A percentile compares a stretch with the other conserved stretches of the same genome.
These are phyloP conservation scores for Drosophila paracracens DNA, from an alignment of 2,888 invertebrate species.

Conservation along the genomic window DNA sequence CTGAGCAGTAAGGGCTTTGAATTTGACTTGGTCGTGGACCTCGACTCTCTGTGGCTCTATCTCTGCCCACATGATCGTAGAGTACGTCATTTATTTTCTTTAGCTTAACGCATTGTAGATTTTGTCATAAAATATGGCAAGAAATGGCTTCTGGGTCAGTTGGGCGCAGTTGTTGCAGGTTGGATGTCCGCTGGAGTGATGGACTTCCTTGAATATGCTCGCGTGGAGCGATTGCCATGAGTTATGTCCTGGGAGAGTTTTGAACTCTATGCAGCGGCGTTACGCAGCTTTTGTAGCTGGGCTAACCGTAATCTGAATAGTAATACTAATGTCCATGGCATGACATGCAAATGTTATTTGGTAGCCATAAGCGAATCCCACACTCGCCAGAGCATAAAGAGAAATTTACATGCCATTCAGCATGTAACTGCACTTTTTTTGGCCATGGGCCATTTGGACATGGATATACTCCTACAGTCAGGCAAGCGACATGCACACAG, in stretches of 20 bases:
- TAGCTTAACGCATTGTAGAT: constrained; percentile 43
- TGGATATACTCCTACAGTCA: constrained; percentile 58
- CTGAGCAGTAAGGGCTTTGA: constrained; percentile 15
- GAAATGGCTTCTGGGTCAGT: constrained; percentile 76
- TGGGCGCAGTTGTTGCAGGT: constrained; percentile 71
- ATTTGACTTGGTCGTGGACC: constrained; percentile 8
- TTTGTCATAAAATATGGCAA: constrained; percentile 71
- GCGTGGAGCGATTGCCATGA: constrained; percentile 51
- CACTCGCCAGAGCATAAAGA: constrained; percentile 67
- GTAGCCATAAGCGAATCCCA: constrained; percentile 72
- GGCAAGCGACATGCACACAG: constrained; percentile 35
- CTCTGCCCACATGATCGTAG: constrained; percentile 40
- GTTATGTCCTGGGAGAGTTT: constrained; percentile 65
- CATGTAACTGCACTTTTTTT: constrained; percentile 62
- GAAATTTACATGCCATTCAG: constrained; percentile 71
- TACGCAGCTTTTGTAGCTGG: constrained; percentile 30
- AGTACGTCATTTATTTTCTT: constrained; percentile 42
- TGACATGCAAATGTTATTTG: constrained; percentile 65
- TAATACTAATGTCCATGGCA: constrained; percentile 55
- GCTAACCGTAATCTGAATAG: constrained; percentile 37
- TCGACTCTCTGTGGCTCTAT: constrained; percentile 1
- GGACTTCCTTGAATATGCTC: constrained; percentile 51
- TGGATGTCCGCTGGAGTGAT: constrained; percentile 37
- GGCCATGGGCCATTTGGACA: constrained; percentile 67
- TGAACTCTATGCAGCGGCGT: constrained; percentile 25